Evolutionary conservation across 2,113 vertebrate species (phyloP).

Genomic region (Oryzias celebensis): DNA sequence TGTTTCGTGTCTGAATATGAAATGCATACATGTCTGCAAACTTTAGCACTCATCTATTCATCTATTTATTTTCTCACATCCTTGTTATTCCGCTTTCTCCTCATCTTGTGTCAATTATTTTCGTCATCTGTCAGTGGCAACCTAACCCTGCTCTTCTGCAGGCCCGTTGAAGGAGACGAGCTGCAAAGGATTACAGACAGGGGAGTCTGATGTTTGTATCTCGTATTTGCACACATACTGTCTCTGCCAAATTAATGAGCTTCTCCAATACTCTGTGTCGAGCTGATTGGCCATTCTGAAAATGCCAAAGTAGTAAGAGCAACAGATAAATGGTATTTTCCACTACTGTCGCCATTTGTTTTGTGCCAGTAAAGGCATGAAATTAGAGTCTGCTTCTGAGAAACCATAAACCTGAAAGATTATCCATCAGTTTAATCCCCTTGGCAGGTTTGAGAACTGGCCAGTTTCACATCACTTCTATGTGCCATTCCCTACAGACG

Average conservation of each 20-base stretch:
- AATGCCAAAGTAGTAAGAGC: conserved; percentile 32
- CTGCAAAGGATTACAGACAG: conserved; percentile 28
- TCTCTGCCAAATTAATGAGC: conserved; percentile 32
- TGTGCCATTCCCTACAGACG: conserved; percentile 8
- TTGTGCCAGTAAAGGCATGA: conserved; percentile 17
- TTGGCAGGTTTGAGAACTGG: conserved; percentile 11
- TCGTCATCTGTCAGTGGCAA: conserved; percentile 19
- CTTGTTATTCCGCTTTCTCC: conserved; percentile 9
- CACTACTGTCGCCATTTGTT: conserved; percentile 12
- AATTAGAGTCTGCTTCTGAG: conserved; percentile 20
- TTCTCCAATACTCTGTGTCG: conserved; percentile 16
- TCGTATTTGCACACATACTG: conserved; percentile 20
- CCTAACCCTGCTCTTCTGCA: conserved; percentile 12
- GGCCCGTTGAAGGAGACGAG: conserved; percentile 24
- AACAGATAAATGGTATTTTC: conserved; percentile 21
- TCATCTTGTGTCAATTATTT: conserved; percentile 42
- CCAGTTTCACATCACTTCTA: conserved; percentile 21
- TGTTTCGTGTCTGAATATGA: conserved; percentile 29
- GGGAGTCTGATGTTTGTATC: conserved; percentile 35
- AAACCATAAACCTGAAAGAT: conserved; percentile 35
- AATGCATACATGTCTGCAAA: conserved; percentile 15
- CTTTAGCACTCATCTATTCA: conserved; percentile 12
- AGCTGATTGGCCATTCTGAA: conserved; percentile 33
- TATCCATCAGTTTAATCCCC: conserved; percentile 14
- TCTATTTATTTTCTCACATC: conserved; percentile 25